Evolutionary conservation across 1,140 invertebrate species (phyloP), one percentile per base, ranked within the genome.

Genomic region (Limonius californicus): DNA sequence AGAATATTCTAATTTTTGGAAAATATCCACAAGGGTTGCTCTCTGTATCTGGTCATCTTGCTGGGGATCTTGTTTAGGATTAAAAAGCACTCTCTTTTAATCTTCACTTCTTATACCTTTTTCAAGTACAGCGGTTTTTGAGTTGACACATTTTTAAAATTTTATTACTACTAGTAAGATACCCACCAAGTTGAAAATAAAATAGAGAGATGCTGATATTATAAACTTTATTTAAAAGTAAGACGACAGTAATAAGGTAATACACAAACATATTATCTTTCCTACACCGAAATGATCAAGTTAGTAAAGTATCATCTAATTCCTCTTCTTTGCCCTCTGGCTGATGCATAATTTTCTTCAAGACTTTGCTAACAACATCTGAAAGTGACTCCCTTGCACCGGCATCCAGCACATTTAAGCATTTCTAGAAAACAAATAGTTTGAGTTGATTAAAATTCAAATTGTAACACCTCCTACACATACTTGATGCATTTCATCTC

Each of bases 281-380:
- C n/a, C 19, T 50, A 50, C n/a, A 50, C 60, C 32, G 54, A 61
- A 47, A 63, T 69, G 67, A 76, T 88, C 85, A 90, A 74, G 85
- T 88, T 68, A 95, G 82, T 72, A 97, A 79, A 19, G 94, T 96
- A 74, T 94, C 92, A 77, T 97, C 95, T 60, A 97, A 83, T 71
- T 95, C 91, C 75, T 96, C 93, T 72, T 92, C 87, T 73, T 92
- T 91, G 62, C 87, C 86, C 75, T 93, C 89, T 9, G 87, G 81
- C 71, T 90, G 89, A 18, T 81, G 82, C 15, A 86, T 78, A 14
- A 88, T 82, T 79, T 91, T 92, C 58, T 84, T 84, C 61, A 92
- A 77, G 27, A 89, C 88, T 82, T 92, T 92, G 63, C 87, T 89
- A 53, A 95, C 88, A 16, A 95, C 93, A 77, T 98, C 95, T 57